Evolutionary conservation across 2,797 vertebrate genomes (phyloP).

Genomic region (Coreius guichenoti): DNA sequence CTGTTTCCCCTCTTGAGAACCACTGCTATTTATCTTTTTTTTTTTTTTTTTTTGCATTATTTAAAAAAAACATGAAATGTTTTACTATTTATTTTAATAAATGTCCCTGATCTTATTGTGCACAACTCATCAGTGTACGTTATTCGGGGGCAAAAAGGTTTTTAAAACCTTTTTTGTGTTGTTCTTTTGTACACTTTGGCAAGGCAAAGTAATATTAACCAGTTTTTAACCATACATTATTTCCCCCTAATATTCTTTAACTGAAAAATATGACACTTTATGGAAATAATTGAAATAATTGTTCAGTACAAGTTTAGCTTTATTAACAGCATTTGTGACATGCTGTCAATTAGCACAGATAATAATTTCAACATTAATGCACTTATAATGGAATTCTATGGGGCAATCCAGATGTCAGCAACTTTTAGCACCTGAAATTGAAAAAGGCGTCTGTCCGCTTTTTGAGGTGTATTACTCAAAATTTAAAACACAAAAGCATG

Average conservation of each 20-base stretch:
- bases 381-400: not conserved
- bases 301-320: not conserved
- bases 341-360: not conserved
- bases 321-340: not conserved
- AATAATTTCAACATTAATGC: not conserved
- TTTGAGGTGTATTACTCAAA: conserved; percentile 6
- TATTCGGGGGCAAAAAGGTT: not conserved
- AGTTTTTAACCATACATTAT: not conserved
- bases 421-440: not conserved
- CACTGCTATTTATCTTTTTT: not conserved
- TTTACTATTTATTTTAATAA: not conserved
- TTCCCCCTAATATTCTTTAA: not conserved
- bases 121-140: not conserved
- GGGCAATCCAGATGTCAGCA: not conserved
- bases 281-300: not conserved
- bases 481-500: conserved; percentile 53
- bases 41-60: not conserved
- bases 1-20: not conserved
- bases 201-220: not conserved
- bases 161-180: not conserved
- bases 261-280: not conserved
- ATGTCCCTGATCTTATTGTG: not conserved
- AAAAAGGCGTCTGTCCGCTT: not conserved
- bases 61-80: not conserved
- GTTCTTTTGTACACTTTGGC: not conserved